Base-by-base conservation (phyloP, 1,140 invertebrate genomes). In the Drosophila arawakana region DNA sequence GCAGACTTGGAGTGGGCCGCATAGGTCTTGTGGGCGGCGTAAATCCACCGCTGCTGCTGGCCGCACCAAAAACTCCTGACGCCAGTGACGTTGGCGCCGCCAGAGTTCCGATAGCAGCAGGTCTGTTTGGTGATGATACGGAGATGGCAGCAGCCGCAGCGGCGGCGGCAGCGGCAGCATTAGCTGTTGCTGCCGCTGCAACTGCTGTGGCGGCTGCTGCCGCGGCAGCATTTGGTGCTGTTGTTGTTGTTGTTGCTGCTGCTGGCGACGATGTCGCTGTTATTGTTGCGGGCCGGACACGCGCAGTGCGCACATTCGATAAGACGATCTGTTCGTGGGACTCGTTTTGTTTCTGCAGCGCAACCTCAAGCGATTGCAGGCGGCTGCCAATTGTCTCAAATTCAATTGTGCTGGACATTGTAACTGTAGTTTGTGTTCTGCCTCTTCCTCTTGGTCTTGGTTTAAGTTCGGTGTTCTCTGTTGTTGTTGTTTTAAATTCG, bases 301-400 rank as follows among this genome's bases (percentile, higher is more conserved):
- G 70, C 46, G 72, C 37, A 37, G 41, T 46, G 43, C 84, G 80
- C 47, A 57, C 15, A 60, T 80, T 80, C 47, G 83, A 80, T 59
- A 83, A 79, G 50, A 81, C 85, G 15, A 90, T 90, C 72, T 81
- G 73, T 61, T 88, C 89, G 72, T 83, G 86, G 57, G 94, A 93
- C 88, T 95, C 94, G 91, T 95, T 95, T 93, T 96, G 95, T 39
- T 94, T 94, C 81, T 94, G 93, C 52, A 96, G 92, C 59, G 94
- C 93, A 70, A 94, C 94, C 92, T 96, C 94, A 76, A 96, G 91
- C 73, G 94, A 94, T 78, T 95, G 93, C 80, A 96, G 94, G 93
- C 94, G 95, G 73, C 93, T 94, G 85, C 93, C 94, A 83, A 95
- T 92, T 73, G 93, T 79, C 58, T 90, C 83, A 41, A 88, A 80